These are phyloP conservation scores for Perizoma affinitatum DNA, from an alignment of 2,888 invertebrate genomes.

Conservation along the genomic window DNA sequence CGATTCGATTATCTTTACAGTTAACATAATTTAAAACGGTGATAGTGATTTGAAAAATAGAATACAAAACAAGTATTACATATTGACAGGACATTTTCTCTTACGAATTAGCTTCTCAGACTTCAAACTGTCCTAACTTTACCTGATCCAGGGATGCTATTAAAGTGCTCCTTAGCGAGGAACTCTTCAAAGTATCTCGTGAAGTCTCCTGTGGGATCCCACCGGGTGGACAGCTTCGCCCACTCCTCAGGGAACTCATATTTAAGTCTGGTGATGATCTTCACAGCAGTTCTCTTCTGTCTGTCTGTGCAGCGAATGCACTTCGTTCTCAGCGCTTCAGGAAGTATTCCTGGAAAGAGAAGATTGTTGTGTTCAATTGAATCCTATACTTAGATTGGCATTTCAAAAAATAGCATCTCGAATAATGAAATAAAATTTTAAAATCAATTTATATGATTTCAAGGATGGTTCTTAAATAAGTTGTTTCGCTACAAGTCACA, in stretches of 20 bases:
- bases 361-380: neutral
- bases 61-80: neutral
- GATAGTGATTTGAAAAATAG: neutral
- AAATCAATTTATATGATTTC: too few relatives aligned
- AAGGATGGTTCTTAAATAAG: too few relatives aligned
- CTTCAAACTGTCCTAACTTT: slow-evolving; percentile 28
- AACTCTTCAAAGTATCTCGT: slow-evolving; percentile 77
- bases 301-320: slow-evolving; percentile 87
- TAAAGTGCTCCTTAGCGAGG: slow-evolving; percentile 68
- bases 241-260: slow-evolving; percentile 87
- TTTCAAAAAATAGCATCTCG: neutral
- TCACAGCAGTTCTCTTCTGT: slow-evolving; percentile 87
- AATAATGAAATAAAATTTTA: too few relatives aligned
- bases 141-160: slow-evolving; percentile 66
- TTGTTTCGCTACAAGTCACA: too few relatives aligned
- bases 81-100: too few relatives aligned
- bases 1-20: too few relatives aligned
- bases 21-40: too few relatives aligned
- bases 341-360: slow-evolving; percentile 84
- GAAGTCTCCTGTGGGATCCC: slow-evolving; percentile 88
- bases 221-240: slow-evolving; percentile 86
- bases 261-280: slow-evolving; percentile 87
- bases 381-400: neutral
- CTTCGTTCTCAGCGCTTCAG: slow-evolving; percentile 87
- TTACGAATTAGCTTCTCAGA: too few relatives aligned